phyloP scores from a whole-genome alignment of 2,888 invertebrate species.

The Strigamia transsilvanica region DNA sequence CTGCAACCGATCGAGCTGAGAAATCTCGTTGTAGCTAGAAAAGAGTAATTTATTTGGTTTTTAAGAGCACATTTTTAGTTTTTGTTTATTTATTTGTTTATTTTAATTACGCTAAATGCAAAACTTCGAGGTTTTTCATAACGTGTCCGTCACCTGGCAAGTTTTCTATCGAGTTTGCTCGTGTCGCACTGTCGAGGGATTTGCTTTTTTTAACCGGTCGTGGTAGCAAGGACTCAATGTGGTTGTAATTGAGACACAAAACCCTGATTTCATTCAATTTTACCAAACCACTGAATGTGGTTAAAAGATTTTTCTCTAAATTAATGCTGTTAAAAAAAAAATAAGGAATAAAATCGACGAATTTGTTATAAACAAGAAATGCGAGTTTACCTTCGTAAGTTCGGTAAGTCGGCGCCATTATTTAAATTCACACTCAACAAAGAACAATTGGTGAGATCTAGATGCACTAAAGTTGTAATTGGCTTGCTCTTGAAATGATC shows the following conservation, averaged over 20 bases:
- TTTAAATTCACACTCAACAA: conserved; percentile 12
- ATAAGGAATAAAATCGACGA: background rate
- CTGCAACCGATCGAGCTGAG: conserved; percentile 3
- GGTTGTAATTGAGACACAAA: conserved; percentile 48
- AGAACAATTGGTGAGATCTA: conserved; percentile 37
- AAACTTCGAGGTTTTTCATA: conserved; percentile 48
- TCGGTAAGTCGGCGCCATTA: background rate
- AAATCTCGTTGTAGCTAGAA: conserved; percentile 39
- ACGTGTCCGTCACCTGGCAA: background rate
- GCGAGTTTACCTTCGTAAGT: conserved; percentile 18
- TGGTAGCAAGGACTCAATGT: background rate
- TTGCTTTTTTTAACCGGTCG: conserved; percentile 22
- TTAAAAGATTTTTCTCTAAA: conserved; percentile 44
- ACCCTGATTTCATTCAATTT: conserved; percentile 16
- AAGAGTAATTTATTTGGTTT: background rate
- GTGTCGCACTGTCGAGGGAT: background rate
- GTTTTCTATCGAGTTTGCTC: background rate
- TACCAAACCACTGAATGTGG: conserved; percentile 29
- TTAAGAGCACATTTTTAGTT: background rate
- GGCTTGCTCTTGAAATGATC: conserved; percentile 15
- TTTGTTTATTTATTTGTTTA: too few relatives aligned
- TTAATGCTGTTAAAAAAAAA: conserved; percentile 2
- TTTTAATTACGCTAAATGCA: conserved; percentile 50
- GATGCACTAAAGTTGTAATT: background rate
- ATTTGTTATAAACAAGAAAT: background rate